Evolutionary conservation across 2,113 vertebrate species (phyloP), one percentile per base, ranked within the genome.

Genomic region (Amphilophus citrinellus): DNA sequence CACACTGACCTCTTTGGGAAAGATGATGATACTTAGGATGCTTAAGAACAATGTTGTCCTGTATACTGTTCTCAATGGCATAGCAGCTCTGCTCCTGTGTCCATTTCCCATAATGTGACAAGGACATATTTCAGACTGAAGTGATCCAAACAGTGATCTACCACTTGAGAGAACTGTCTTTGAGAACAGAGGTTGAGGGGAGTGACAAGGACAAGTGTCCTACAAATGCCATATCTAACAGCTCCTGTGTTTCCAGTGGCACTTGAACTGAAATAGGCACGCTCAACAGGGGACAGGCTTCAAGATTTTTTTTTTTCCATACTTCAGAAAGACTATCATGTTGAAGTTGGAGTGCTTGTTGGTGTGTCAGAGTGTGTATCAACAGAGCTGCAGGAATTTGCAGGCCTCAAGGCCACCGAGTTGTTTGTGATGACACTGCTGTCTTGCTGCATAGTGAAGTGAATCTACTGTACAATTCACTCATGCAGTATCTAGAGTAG

Each of bases 121-220:
- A 95, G 94, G 92, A 91, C 92, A 84, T 90, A 89, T 94, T 91
- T 90, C 86, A 92, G 86, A 84, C 84, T 94, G 85, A 92, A 95
- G 92, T 89, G 88, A 93, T 94, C 91, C 90, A 85, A 91, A 93
- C 88, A 90, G 90, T 85, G 84, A 87, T 87, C 85, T 59, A n/a
- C 78, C 94, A 92, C 94, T 96, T 83, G 83, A 96, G 93, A 91
- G 95, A 93, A 93, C 89, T 76, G 85, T 95, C 94, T 94, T 94
- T 90, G 91, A 94, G 93, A 90, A 92, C 90, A 92, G 91, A 91
- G 94, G 91, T 95, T 80, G 92, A 95, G 93, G 87, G 90, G 92
- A 89, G 85, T 78, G 85, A 92, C 93, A 95, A 95, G 93, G 93
- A 94, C 94, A 76, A 95, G 94, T 92, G 93, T 95, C 91, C 92